Evolutionary conservation across 2,797 vertebrate species (phyloP).

Genomic region (Lagorchestes hirsutus): DNA sequence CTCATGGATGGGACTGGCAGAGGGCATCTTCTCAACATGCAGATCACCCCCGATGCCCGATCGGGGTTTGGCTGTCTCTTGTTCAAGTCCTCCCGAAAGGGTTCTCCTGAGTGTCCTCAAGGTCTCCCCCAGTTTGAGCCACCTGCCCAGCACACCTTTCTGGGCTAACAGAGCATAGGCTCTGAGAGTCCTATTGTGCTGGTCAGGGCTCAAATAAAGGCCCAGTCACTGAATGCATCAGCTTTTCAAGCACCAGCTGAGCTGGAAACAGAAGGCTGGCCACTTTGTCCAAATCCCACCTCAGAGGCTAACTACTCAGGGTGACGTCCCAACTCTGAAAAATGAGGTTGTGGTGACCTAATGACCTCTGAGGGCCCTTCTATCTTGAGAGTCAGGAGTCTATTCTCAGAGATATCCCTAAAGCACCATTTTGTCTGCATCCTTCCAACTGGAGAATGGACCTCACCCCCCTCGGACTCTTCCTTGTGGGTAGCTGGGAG

Average conservation of each 20-base stretch:
- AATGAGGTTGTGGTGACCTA: background rate
- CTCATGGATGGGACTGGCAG: background rate
- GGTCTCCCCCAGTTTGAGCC: background rate
- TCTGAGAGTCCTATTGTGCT: background rate
- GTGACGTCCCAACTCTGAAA: background rate
- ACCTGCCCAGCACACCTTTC: background rate
- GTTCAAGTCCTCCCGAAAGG: background rate
- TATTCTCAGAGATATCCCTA: background rate
- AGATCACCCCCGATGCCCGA: background rate
- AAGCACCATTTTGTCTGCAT: background rate
- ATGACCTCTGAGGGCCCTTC: background rate
- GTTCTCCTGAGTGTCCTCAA: background rate
- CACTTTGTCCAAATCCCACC: background rate
- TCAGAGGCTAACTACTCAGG: background rate
- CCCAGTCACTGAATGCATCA: background rate
- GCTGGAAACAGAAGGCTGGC: background rate
- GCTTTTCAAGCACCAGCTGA: background rate
- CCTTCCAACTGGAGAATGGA: background rate
- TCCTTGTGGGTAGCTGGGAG: background rate
- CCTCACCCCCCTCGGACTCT: background rate
- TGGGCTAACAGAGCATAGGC: background rate
- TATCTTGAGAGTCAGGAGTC: background rate
- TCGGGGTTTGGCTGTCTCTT: background rate
- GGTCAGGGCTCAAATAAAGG: background rate
- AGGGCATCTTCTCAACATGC: background rate